Base-by-base conservation (phyloP, 1,140 invertebrate genomes). In the Drosophila neocordata region DNA sequence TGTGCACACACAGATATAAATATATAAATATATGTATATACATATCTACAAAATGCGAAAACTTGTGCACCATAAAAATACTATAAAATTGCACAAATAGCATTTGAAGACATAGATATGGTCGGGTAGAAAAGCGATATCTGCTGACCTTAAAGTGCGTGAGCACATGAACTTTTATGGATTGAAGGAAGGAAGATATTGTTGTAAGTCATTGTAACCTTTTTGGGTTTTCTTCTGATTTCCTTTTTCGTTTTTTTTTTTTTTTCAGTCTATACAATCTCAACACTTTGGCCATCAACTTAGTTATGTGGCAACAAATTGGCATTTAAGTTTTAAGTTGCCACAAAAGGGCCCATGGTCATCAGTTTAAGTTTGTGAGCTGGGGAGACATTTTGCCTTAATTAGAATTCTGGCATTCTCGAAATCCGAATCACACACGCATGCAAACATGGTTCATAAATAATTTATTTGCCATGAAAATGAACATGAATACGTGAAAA, bases 41-140 rank as follows among this genome's bases (percentile, higher is more conserved):
- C 15, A 58, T 35, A 56, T 61, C 37, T 57, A 66, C 59, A 65
- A 73, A 81, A 75, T 76, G 59, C 66, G 41, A 60, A 76, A 84
- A 84, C 69, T 84, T 84, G 64, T 79, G 65, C 31, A 65, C 85
- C 78, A 79, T 89, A 89, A 89, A 89, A 89, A 73, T 78, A 78
- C 73, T 85, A 84, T 89, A 89, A 85, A 89, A 88, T 71, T 78
- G 78, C 80, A 70, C 73, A 85, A 84, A 84, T 74, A 77, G 78
- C 68, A 68, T 73, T 31, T 59, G 63, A 84, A 75, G 38, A 76
- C 57, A 38, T 18, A 62, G 51, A 22, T 4, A 53, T 53, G 51
- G 51, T 7, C 15, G 41, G 41, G 53, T 27, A 18, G 13, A 13
- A 12, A 11, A 24, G 37, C 27, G 13, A 62, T 72, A 67, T 65